Base-by-base conservation (phyloP, 2,797 vertebrate genomes). In the Lophotriccus pileatus region DNA sequence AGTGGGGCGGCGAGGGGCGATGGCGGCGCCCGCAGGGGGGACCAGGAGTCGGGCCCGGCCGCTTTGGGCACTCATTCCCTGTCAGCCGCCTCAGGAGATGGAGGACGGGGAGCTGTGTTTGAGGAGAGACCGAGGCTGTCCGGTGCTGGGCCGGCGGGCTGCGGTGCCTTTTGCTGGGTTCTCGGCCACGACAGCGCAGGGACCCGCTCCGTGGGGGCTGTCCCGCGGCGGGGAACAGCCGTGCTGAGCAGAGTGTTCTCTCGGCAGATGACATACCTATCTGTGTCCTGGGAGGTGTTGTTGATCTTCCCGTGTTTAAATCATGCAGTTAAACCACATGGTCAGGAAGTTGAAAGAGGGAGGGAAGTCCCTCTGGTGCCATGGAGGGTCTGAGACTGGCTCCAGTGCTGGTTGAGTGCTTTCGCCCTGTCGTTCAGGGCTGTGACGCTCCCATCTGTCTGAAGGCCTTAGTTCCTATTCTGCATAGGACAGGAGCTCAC, bases 1-100 rank as follows among this genome's bases (percentile, higher is more conserved):
- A 97, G 99, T 91, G 80, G 13, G 24, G 60, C n/a, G 32, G 84
- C 2, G 47, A n/a, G 23, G 50, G 28, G 18, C 27, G 36, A 23
- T 69, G 89, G 72, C 83, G 46, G 62, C 6, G 23, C 41, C 7
- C 18, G 4, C 24, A 34, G 39, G 8, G 32, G 32, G 25, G 7
- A 27, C 10, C 13, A 5, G 3, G 14, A 11, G 4, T 14, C 32
- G n/a, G 55, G 41, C 34, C 67, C 9, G 80, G 66, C 66, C 23
- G 19, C 28, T 66, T 27, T 27, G 11, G 10, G 6, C 55, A 0
- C 47, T 22, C 43, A 0, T 34, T 55, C 20, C 20, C 14, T 21
- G 52, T 28, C 43, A 4, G 79, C 44, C 12, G 47, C 74, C n/a
- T 25, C 14, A 8, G 77, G 49, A 59, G 36, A 4, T 34, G 72